Percentiles rank a stretch among this genome's conserved stretches.
Evolutionary conservation across 2,113 vertebrate species (phyloP).

Genomic region (Phyllostomus discolor): DNA sequence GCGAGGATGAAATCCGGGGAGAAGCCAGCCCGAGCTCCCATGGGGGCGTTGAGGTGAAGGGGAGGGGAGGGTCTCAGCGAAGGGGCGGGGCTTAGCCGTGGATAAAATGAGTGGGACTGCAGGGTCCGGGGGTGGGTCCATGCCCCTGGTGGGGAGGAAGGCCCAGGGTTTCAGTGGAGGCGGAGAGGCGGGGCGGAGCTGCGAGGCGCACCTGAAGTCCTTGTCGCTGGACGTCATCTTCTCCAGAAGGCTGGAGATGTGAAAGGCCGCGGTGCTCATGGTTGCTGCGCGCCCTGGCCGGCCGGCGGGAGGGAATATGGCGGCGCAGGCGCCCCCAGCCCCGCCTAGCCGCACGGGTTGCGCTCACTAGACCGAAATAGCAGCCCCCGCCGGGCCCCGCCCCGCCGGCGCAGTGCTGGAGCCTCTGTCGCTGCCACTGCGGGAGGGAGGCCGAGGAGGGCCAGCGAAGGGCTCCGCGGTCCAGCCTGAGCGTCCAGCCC

Average conservation of each 20-base stretch:
- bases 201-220: constrained; percentile 88
- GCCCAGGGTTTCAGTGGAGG: background rate
- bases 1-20: background rate
- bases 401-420: background rate
- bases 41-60: background rate
- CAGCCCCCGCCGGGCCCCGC: background rate
- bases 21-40: too few species aligned
- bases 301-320: constrained; percentile 54
- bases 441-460: background rate
- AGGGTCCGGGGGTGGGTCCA: background rate
- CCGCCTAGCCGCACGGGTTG: background rate
- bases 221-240: constrained; percentile 96
- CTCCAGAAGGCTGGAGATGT: constrained; percentile 92
- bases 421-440: background rate
- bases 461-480: background rate
- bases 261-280: constrained; percentile 88
- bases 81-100: fast-evolving
- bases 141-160: background rate
- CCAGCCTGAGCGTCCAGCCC: background rate
- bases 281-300: constrained; percentile 39
- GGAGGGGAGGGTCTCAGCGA: too few species aligned
- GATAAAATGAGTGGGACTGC: background rate
- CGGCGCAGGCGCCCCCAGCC: constrained; percentile 11
- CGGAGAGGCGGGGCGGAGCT: background rate
- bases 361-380: constrained; percentile 67